Base-by-base conservation (phyloP, 2,797 vertebrate species). In the Pangasius mekongensis region DNA sequence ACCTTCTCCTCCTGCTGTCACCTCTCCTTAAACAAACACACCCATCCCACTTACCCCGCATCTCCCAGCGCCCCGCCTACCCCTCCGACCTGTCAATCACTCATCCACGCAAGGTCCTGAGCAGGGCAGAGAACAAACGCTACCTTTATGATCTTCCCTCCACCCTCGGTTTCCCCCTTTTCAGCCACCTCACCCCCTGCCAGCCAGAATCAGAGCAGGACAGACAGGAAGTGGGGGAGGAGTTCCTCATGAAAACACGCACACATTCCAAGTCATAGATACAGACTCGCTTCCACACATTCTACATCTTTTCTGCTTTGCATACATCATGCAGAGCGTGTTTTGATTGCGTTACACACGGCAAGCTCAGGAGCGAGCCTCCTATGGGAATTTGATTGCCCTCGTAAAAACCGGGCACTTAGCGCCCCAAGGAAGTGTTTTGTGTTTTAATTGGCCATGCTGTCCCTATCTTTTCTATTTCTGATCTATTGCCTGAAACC, bases 401-500 rank as follows among this genome's bases (percentile, higher is more conserved):
- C 74, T 84, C 47, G 13, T 83, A 64, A 89, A 88, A 90, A 81
- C 9, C 18, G 14, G n/a, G 62, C 78, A 39, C 81, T 67, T 87
- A 76, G 60, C 71, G 49, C 86, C 62, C 64, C 80, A 86, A 87
- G 62, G 86, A 90, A 82, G 90, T 74, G 86, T 90, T 88, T 82
- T 13, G 71, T 89, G 91, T 92, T 91, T 90, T 89, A 89, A 85
- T 89, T 90, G 89, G 89, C 90, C 36, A 10, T 64, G 77, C 56
- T 84, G 82, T 76, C 87, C 85, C 60, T 90, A 91, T 91, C 90
- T 88, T 87, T 86, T 88, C 47, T 86, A 82, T 86, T 91, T 90
- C 89, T 90, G 91, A 92, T 92, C 74, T 92, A 91, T 88, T 83
- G 92, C 87, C 92, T 96, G 95, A 96, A 97, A 97, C 94, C 92